These are phyloP conservation scores for Brachionus asplanchnoidis DNA, from an alignment of 1,140 invertebrate species.

Conservation along the genomic window DNA sequence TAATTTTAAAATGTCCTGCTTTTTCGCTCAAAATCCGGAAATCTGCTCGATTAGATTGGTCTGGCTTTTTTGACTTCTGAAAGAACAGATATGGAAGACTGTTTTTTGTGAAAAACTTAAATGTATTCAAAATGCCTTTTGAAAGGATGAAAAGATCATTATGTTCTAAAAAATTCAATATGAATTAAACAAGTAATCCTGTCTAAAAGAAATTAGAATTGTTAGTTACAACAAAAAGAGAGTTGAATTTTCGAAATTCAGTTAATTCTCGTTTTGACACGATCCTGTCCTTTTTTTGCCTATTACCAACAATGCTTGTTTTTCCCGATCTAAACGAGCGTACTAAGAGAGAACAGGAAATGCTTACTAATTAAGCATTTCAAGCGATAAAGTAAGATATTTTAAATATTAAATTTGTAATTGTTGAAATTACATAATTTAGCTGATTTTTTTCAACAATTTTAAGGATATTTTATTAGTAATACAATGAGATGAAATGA, in stretches of 20 bases:
- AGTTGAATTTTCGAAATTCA: neutral
- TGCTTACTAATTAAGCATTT: neutral
- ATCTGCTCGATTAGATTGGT: too few relatives aligned
- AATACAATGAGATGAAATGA: neutral
- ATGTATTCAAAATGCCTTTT: constrained; percentile 4
- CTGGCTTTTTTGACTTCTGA: too few relatives aligned
- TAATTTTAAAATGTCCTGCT: neutral
- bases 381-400: too few relatives aligned
- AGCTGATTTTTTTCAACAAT: too few relatives aligned
- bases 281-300: neutral
- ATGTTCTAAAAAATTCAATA: neutral
- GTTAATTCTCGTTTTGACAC: neutral
- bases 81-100: too few relatives aligned
- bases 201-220: neutral
- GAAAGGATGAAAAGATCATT: too few relatives aligned
- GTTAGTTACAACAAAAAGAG: neutral
- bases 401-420: too few relatives aligned
- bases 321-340: neutral
- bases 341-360: neutral
- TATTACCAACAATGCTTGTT: neutral
- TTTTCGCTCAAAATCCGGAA: too few relatives aligned
- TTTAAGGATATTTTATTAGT: too few relatives aligned
- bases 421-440: too few relatives aligned
- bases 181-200: neutral
- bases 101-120: neutral